Base-by-base conservation (phyloP, 2,797 vertebrate species). In the Sebastes minor region DNA sequence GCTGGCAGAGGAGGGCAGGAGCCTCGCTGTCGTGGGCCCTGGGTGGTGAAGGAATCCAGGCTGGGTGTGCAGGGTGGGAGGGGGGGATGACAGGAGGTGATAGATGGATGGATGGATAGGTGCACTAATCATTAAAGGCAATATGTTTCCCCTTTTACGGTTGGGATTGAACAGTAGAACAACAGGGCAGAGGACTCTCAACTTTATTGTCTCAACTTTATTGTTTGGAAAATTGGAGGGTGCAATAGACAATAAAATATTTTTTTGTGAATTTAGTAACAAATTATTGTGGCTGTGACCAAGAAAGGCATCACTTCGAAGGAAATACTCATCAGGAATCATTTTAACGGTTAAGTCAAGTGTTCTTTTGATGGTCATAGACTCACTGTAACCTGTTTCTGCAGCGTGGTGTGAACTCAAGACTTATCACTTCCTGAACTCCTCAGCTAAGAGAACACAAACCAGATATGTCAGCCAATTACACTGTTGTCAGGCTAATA, bases 1-100 rank as follows among this genome's bases (percentile, higher is more conserved):
- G 89, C 94, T 94, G 84, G 84, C 86, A 89, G 84, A 89, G 85
- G 74, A 90, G 88, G 86, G 83, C 89, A 86, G 84, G 75, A 80
- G 80, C 75, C 80, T 78, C 4, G 65, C 74, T 84, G 85, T 64
- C 12, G 63, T 85, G 83, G 89, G 89, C 82, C 35, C 69, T 82
- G 80, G 71, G 75, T 85, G 86, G 85, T 74, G 74, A 74, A 82
- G 81, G 82, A 86, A 88, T 83, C 78, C 71, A 79, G 80, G 64
- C 53, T 32, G 76, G 55, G 86, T 70, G 38, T 77, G 77, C 38
- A 38, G 23, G 69, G 75, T 38, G 35, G 68, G 73, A 46, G 55
- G 60, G 28, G 35, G 5, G 35, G 30, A 28, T 60, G 68, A 64
- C 53, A 33, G 65, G 60, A 32, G 61, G 56, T 49, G 78, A 82